These are phyloP conservation scores for Crocodylus rhombifer DNA, from an alignment of 2,797 vertebrate genomes.

Conservation along the genomic window DNA sequence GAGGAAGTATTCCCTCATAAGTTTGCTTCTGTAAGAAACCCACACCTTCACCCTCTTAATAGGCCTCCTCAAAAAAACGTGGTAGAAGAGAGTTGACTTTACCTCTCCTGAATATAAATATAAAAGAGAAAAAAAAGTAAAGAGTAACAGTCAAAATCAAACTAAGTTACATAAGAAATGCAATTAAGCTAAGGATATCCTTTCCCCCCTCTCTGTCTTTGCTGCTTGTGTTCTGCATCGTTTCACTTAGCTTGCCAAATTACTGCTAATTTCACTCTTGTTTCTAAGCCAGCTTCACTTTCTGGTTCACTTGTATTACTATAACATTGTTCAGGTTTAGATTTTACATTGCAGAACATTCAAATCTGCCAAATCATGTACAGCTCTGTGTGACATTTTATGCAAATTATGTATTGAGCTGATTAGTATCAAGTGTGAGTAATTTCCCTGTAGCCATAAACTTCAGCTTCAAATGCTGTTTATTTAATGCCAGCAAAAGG, in stretches of 20 bases:
- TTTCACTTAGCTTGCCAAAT: rapidly evolving
- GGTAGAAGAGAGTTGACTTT: rapidly evolving
- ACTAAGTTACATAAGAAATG: background rate
- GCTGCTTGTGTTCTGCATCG: background rate
- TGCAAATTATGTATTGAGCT: rapidly evolving
- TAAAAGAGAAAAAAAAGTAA: background rate
- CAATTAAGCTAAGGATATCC: rapidly evolving
- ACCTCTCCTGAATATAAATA: background rate
- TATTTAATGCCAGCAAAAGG: background rate
- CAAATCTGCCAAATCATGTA: background rate
- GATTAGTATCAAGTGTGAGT: rapidly evolving
- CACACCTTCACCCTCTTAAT: background rate
- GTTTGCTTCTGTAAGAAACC: background rate
- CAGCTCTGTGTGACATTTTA: background rate
- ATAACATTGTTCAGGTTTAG: background rate
- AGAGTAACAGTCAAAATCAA: background rate
- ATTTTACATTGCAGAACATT: background rate
- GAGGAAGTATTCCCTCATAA: background rate
- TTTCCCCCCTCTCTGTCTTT: background rate
- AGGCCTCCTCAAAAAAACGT: background rate
- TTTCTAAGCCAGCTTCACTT: background rate
- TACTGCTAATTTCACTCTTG: rapidly evolving
- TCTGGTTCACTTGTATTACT: background rate
- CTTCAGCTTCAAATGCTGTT: background rate
- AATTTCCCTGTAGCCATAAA: background rate